Base-by-base conservation (phyloP, 2,888 invertebrate genomes). In the Mallateleia sp. region DNA sequence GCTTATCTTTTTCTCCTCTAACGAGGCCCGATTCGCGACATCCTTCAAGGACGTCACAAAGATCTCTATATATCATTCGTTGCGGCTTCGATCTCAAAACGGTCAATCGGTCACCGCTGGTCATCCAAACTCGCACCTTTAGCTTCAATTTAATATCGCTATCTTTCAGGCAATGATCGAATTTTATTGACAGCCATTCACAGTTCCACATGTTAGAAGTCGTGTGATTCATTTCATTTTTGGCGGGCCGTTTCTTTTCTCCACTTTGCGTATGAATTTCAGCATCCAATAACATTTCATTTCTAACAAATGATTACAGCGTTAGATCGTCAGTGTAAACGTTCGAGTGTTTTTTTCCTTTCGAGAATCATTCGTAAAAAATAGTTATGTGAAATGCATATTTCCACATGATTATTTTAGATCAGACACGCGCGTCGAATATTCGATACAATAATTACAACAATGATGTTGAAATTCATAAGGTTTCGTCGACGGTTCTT, bases 51-150 rank as follows among this genome's bases (percentile, higher is more conserved):
- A 81, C 54, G 67, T 72, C 77, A 66, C 62, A 67, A 78, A 66
- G 81, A 86, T 86, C 78, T 77, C 24, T 66, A 28, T 28, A 62
- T 78, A 77, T 69, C 85, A 67, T 79, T 78, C 74, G 79, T 66
- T 85, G 69, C 79, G 74, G 79, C 47, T 58, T 67, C 67, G 60
- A 85, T 72, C 58, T 60, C 32, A 75, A 66, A 74, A 71, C 62
- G 56, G 28, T 83, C 62, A 84, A 84, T 72, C 74, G 62, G 32
- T 67, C 54, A 47, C 74, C 62, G 85, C 74, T 74, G 58, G 14
- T 72, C 52, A 66, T 9, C 28, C 69, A 74, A 54, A 64, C 52
- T 84, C 45, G 72, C 72, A 72, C 52, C 72, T 72, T 71, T 38
- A 42, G 32, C 66, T 52, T 50, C 60, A 50, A 45, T 18, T 25